Conservation (phyloP, 2,113 vertebrate genomes). For the Poecile atricapillus region DNA sequence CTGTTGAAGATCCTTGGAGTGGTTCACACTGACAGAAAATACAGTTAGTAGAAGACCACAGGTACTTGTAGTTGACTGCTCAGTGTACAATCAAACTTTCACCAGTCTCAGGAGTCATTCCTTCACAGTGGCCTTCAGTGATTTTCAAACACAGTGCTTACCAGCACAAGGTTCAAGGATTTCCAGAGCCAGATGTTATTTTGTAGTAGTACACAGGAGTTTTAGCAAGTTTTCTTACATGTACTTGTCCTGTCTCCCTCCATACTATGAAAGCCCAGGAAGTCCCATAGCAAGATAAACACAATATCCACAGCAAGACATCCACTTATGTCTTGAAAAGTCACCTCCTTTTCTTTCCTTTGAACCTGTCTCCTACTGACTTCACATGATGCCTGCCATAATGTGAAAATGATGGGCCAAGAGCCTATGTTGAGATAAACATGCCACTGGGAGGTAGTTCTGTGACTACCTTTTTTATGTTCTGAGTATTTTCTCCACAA, state of each 20-base stretch:
- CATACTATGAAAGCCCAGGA: not conserved
- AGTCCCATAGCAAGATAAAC: not conserved
- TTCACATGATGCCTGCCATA: not conserved
- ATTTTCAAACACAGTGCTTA: not conserved
- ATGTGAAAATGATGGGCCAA: not conserved
- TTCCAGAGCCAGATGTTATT: not conserved
- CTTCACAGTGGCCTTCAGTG: not conserved
- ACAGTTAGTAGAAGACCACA: not conserved
- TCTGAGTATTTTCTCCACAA: not conserved
- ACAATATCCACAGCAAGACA: not conserved
- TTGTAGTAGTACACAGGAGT: not conserved
- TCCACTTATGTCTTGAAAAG: not conserved
- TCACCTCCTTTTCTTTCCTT: not conserved
- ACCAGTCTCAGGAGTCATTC: not conserved
- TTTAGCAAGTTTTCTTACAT: not conserved
- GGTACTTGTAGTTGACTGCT: not conserved
- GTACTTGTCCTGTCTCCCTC: not conserved
- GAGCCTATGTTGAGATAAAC: not conserved
- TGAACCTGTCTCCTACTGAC: not conserved
- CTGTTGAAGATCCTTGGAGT: not conserved
- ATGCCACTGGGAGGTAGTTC: not conserved
- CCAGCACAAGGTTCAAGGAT: not conserved
- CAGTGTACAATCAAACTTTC: not conserved
- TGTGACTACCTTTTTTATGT: not conserved
- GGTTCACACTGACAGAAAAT: not conserved